phyloP scores from a whole-genome alignment of 2,888 invertebrate genomes.

The Cremastinae sp. region DNA sequence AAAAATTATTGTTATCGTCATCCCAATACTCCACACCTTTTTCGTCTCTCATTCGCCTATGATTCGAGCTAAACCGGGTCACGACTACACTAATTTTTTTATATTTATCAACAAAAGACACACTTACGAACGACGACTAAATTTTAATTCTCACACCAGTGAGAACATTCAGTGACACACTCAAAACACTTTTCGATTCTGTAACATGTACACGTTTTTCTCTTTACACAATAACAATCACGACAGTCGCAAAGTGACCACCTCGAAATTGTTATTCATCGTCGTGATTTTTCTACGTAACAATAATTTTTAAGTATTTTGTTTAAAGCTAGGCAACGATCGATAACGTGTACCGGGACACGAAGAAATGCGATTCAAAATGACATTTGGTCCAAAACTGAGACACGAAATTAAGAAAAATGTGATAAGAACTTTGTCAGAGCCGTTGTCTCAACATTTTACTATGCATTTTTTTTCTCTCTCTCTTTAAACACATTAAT shows the following conservation, averaged over 20 bases:
- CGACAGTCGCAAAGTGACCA: too few species aligned
- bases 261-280: too few species aligned
- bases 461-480: background rate
- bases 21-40: constrained; percentile 1
- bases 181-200: constrained; percentile 34
- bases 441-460: background rate
- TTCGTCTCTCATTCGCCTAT: background rate
- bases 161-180: constrained; percentile 46
- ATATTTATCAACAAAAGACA: constrained; percentile 41
- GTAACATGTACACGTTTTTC: constrained; percentile 8
- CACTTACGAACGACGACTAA: constrained; percentile 48
- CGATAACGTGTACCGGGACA: constrained; percentile 25
- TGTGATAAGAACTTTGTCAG: background rate
- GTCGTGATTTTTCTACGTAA: background rate
- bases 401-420: background rate
- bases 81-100: constrained; percentile 33
- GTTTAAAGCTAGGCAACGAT: constrained; percentile 29
- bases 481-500: too few species aligned
- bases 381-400: constrained; percentile 72
- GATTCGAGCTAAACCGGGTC: constrained; percentile 39
- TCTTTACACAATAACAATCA: background rate
- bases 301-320: background rate
- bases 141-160: constrained; percentile 34
- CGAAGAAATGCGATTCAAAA: constrained; percentile 19
- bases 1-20: background rate